Conservation (phyloP, 2,888 invertebrate species). For the Drosophila antonietae region DNA sequence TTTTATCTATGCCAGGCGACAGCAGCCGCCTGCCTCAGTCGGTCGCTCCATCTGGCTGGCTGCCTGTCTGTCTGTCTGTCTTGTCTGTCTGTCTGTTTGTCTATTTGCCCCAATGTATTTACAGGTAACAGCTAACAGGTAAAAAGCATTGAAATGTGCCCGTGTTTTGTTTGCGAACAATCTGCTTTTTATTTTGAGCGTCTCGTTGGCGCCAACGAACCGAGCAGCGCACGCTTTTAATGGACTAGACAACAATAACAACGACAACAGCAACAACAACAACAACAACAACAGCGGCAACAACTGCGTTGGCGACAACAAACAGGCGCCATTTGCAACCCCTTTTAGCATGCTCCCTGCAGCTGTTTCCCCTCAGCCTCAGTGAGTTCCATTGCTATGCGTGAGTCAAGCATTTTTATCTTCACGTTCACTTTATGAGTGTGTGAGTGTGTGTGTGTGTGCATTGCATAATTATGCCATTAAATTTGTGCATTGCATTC, state of each 20-base stretch:
- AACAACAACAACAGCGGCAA: conserved; percentile 37
- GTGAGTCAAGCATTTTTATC: conserved; percentile 10
- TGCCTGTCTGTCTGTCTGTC: background rate
- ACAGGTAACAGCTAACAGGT: conserved; percentile 69
- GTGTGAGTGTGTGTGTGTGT: conserved; percentile 23
- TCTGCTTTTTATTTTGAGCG: conserved; percentile 79
- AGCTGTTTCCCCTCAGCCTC: background rate
- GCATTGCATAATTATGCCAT: conserved; percentile 51
- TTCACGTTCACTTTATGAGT: conserved; percentile 13
- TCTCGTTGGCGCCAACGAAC: conserved; percentile 65
- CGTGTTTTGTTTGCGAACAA: conserved; percentile 76
- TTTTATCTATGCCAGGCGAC: conserved; percentile 61
- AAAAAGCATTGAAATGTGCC: conserved; percentile 76
- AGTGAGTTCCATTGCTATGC: background rate
- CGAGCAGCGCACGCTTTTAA: conserved; percentile 57
- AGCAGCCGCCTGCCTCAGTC: conserved; percentile 43
- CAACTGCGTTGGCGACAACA: conserved; percentile 60
- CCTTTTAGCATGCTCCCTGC: background rate
- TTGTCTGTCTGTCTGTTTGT: conserved; percentile 23
- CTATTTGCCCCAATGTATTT: conserved; percentile 53
- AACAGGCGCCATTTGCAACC: conserved; percentile 59
- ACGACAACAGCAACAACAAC: conserved; percentile 34
- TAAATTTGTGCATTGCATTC: conserved; percentile 39
- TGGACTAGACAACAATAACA: conserved; percentile 59
- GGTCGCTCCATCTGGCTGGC: conserved; percentile 1